Evolutionary conservation across 2,888 invertebrate genomes (phyloP).

Genomic region (Linnaemya vulpina): DNA sequence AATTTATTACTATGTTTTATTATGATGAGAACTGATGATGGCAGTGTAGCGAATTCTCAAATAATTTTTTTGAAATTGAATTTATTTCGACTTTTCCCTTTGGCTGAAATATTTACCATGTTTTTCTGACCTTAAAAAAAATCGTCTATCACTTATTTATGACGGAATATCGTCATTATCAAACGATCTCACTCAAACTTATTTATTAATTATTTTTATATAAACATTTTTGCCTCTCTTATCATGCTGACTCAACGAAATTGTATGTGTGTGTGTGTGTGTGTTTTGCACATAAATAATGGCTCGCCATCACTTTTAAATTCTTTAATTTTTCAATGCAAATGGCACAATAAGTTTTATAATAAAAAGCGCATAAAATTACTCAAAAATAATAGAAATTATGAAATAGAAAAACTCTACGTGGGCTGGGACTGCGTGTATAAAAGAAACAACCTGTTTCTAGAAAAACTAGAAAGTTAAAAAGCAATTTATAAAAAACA

Average conservation of each 20-base stretch:
- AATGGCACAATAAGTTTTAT: neutral
- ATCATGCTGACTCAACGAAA: neutral
- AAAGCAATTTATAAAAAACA: neutral
- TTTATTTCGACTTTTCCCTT: too few species aligned
- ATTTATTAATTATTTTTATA: too few species aligned
- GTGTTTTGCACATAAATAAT: neutral
- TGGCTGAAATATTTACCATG: too few species aligned
- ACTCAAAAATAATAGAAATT: conserved; percentile 18
- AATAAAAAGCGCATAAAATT: conserved; percentile 9
- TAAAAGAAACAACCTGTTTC: conserved; percentile 53
- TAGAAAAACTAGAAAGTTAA: conserved; percentile 47
- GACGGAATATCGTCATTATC: too few species aligned
- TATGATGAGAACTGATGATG: too few species aligned
- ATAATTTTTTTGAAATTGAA: too few species aligned
- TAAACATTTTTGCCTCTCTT: neutral
- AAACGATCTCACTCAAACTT: too few species aligned
- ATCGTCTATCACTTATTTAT: too few species aligned
- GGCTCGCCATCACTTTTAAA: neutral
- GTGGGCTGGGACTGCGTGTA: conserved; percentile 39
- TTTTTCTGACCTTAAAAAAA: too few species aligned
- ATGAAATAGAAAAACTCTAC: conserved; percentile 11
- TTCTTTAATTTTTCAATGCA: neutral
- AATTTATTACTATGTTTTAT: too few species aligned
- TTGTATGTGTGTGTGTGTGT: neutral
- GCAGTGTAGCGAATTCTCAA: too few species aligned